Conservation (phyloP, 2,888 invertebrate species). For the Parasteatoda lunata region DNA sequence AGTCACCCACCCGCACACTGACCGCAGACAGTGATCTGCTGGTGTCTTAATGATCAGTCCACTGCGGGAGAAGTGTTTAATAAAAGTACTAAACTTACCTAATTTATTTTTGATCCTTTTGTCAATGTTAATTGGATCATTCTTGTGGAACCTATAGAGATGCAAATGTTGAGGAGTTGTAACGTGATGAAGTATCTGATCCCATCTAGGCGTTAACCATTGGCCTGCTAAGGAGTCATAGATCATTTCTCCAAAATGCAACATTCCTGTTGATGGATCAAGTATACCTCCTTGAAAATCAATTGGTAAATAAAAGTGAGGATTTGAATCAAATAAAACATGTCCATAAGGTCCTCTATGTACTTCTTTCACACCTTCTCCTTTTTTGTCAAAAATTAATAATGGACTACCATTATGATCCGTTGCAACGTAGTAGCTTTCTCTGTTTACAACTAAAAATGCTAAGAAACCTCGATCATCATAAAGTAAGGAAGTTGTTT, state of each 20-base stretch:
- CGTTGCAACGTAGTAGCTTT: constrained; percentile 88
- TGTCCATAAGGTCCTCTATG: constrained; percentile 94
- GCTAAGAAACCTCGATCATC: constrained; percentile 83
- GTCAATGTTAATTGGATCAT: constrained; percentile 86
- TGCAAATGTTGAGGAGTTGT: constrained; percentile 92
- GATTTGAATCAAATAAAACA: constrained; percentile 90
- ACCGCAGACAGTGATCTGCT: too few species aligned
- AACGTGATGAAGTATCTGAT: constrained; percentile 87
- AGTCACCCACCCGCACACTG: too few species aligned
- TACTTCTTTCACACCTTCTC: constrained; percentile 91
- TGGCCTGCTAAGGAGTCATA: constrained; percentile 95
- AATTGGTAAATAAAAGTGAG: constrained; percentile 82
- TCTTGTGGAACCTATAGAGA: constrained; percentile 91
- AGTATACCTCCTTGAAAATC: constrained; percentile 80
- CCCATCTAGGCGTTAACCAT: constrained; percentile 97
- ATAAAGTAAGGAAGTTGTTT: constrained; percentile 89
- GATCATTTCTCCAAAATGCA: constrained; percentile 84
- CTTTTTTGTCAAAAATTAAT: constrained; percentile 91
- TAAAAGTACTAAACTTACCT: constrained; percentile 43
- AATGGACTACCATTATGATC: constrained; percentile 94
- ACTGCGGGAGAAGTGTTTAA: background rate
- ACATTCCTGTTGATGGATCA: constrained; percentile 89
- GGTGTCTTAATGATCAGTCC: too few species aligned
- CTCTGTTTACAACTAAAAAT: constrained; percentile 86
- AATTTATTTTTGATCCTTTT: constrained; percentile 68